Evolutionary conservation across 2,113 vertebrate species (phyloP).

Genomic region (Meleagris gallopavo): DNA sequence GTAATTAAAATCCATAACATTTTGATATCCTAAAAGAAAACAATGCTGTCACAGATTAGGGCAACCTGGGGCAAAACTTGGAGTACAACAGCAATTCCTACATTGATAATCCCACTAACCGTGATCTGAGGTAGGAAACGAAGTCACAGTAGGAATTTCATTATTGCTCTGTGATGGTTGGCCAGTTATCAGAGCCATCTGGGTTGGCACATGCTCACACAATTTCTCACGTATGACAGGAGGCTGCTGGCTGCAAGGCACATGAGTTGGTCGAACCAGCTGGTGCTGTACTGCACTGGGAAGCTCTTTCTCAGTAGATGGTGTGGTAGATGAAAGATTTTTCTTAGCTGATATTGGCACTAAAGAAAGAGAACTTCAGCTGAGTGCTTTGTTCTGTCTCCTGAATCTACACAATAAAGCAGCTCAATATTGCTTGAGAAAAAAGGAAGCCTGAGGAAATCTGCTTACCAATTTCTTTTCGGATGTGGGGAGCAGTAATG

Average conservation of each 20-base stretch:
- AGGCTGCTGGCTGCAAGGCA: conserved; percentile 66
- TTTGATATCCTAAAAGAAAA: conserved; percentile 65
- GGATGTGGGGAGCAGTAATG: conserved; percentile 32
- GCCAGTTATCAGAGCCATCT: conserved; percentile 76
- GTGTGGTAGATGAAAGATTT: background rate
- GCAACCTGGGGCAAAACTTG: background rate
- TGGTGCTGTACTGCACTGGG: conserved; percentile 2
- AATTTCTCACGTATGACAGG: conserved; percentile 66
- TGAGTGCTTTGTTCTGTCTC: background rate
- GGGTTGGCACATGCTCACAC: conserved; percentile 77
- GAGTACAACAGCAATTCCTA: background rate
- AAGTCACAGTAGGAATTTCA: conserved; percentile 6
- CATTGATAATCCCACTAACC: conserved; percentile 58
- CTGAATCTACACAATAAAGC: background rate
- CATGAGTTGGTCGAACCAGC: conserved; percentile 1
- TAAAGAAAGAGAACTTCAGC: background rate
- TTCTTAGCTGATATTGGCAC: conserved; percentile 55
- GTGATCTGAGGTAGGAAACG: conserved; percentile 33
- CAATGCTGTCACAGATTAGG: background rate
- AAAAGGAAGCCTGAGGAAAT: background rate
- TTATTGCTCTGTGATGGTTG: conserved; percentile 31
- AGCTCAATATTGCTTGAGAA: background rate
- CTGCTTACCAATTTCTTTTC: conserved; percentile 76
- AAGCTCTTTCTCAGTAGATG: conserved; percentile 20
- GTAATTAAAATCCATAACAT: conserved; percentile 50